phyloP scores from a whole-genome alignment of 2,888 invertebrate genomes.

The Anarsia innoxiella region DNA sequence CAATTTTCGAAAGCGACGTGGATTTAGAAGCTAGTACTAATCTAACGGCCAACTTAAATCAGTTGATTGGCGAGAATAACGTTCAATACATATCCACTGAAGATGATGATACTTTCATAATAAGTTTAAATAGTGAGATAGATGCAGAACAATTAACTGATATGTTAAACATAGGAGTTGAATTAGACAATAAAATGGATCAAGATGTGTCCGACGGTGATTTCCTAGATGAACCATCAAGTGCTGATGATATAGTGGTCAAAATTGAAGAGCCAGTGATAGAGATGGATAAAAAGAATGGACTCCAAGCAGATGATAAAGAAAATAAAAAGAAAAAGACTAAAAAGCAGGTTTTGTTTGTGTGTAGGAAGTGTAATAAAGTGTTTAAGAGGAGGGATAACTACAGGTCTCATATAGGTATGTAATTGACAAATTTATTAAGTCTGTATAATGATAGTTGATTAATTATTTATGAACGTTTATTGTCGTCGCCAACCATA shows the following conservation, averaged over 20 bases:
- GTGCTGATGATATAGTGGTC: conserved; percentile 10
- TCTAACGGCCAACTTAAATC: conserved; percentile 63
- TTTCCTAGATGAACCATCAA: too few relatives aligned
- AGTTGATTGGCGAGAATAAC: conserved; percentile 60
- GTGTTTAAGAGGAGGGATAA: conserved; percentile 58
- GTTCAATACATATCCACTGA: conserved; percentile 68
- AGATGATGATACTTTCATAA: conserved; percentile 66
- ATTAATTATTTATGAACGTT: too few relatives aligned
- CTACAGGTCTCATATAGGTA: conserved; percentile 60
- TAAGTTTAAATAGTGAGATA: conserved; percentile 62
- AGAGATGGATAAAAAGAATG: conserved; percentile 4
- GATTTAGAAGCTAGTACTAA: conserved; percentile 65
- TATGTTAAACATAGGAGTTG: conserved; percentile 60
- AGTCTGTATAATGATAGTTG: too few relatives aligned
- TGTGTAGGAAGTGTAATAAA: conserved; percentile 54
- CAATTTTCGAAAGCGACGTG: conserved; percentile 66
- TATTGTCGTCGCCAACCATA: too few relatives aligned
- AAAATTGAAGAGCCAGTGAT: conserved; percentile 14
- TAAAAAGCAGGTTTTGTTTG: conserved; percentile 36
- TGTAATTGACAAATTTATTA: too few relatives aligned
- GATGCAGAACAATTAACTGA: conserved; percentile 62
- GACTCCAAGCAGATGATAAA: background rate
- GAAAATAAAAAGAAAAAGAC: conserved; percentile 15
- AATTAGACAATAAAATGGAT: conserved; percentile 21
- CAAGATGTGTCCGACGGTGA: conserved; percentile 12